Conservation (phyloP, 2,113 vertebrate genomes). For the Corydoras maculifer region DNA sequence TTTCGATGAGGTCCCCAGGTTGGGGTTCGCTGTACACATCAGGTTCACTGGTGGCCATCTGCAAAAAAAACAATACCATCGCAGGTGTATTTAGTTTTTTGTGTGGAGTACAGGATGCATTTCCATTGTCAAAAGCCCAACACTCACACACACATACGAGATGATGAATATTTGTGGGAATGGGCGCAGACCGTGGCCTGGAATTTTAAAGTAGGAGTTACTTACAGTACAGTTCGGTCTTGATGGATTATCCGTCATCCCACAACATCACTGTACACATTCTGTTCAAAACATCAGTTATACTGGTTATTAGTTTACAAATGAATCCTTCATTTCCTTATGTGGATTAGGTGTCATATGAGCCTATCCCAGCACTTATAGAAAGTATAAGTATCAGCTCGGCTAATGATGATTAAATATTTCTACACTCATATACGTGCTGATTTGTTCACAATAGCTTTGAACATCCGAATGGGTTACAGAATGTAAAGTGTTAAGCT, state of each 20-base stretch:
- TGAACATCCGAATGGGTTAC: no score
- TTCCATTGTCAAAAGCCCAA: no score
- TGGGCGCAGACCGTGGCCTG: not conserved
- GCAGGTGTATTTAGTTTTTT: no score
- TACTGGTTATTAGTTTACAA: not conserved
- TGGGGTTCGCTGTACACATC: constrained; percentile 63
- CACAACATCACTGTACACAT: constrained; percentile 67
- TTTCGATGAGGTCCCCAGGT: constrained; percentile 90
- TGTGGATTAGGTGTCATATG: no score
- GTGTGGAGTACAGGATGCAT: no score
- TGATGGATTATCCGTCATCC: constrained; percentile 67
- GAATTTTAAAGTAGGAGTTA: not conserved
- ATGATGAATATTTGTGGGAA: not conserved
- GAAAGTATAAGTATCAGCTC: no score
- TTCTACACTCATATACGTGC: no score
- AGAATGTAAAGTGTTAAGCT: no score
- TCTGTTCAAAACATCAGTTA: constrained; percentile 43
- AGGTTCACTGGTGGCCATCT: constrained; percentile 73
- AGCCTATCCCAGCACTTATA: no score
- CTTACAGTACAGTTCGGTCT: constrained; percentile 53
- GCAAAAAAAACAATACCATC: not conserved
- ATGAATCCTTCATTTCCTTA: not conserved
- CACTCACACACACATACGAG: no score
- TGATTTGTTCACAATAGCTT: no score
- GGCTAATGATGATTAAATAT: no score